A percentile compares a stretch with the other conserved stretches of the same genome.
Conservation (phyloP, 2,797 vertebrate genomes). For the Microtus obscurus region DNA sequence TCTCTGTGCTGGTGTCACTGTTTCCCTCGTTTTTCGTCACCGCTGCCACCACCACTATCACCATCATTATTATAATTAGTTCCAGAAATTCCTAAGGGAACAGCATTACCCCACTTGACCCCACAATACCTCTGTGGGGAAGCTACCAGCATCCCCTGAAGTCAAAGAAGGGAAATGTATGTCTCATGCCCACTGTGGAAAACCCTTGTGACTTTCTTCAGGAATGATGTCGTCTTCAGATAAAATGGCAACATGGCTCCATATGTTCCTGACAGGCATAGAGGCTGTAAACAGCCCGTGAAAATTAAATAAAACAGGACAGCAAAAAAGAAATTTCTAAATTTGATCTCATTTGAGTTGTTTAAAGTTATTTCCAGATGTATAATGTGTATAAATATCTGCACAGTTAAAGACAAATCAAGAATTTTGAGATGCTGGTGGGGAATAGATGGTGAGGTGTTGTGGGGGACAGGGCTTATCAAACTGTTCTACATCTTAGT, state of each 20-base stretch:
- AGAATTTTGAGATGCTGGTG: constrained; percentile 70
- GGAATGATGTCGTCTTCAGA: constrained; percentile 88
- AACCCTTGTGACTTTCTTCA: constrained; percentile 88
- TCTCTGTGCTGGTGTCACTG: constrained; percentile 78
- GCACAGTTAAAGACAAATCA: constrained; percentile 80
- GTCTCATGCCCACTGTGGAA: constrained; percentile 87
- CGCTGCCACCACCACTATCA: neutral
- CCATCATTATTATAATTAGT: constrained; percentile 66
- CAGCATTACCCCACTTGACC: constrained; percentile 77
- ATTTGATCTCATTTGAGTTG: constrained; percentile 82
- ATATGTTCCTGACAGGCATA: constrained; percentile 87
- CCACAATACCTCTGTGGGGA: constrained; percentile 80
- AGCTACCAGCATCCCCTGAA: constrained; percentile 87
- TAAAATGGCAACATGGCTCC: constrained; percentile 87
- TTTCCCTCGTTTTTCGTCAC: constrained; percentile 67
- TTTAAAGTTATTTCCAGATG: constrained; percentile 84
- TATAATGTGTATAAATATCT: constrained; percentile 74
- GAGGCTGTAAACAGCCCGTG: constrained; percentile 87
- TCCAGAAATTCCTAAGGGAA: constrained; percentile 85
- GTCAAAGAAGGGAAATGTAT: constrained; percentile 85
- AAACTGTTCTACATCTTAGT: constrained; percentile 85
- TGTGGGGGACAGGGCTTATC: constrained; percentile 70
- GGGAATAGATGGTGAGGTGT: constrained; percentile 39
- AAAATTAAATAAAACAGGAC: constrained; percentile 89
- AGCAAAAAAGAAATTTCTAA: constrained; percentile 87